Evolutionary conservation across 2,888 invertebrate species (phyloP), one percentile per base, ranked within the genome.

Genomic region (Andricus curvator): DNA sequence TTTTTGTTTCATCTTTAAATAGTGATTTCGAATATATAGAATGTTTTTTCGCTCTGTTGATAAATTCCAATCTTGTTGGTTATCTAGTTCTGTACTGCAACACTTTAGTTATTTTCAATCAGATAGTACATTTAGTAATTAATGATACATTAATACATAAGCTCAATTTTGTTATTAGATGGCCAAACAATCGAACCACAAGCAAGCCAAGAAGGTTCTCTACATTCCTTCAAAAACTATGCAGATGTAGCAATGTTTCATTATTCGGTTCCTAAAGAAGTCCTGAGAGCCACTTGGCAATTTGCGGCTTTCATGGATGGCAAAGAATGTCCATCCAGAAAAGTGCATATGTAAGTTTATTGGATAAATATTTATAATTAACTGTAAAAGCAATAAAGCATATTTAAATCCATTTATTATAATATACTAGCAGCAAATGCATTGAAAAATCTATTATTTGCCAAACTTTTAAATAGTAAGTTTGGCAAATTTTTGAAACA

Each of bases 261-360:
- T 86, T 94, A 92, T 83, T 91, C 90, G 80, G 92, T 94, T 76
- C 94, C 94, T 56, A 91, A 90, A 80, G 93, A 94, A 84, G 92
- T 93, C 2, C 87, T 91, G n/a, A 88, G 92, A 81, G 94, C 93
- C 29, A 94, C 93, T 25, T 94, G 94, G 93, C 93, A 94, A 83
- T 94, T 94, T 88, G 93, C 93, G 29, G 93, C 93, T 56, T 93
- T 93, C 85, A 93, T 93, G 92, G 93, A 94, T 86, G 90, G 90
- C 80, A 89, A 90, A 65, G 88, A 90, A 64, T 94, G 94, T 84
- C 88, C 92, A 41, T 86, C 92, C 17, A 89, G 93, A 85, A 89
- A 92, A 84, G 93, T 94, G 51, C 91, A 93, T 85, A 92, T 94
- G 93, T 93, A 86, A 90, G 91, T 88, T 60, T 29, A 25, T 56